These are phyloP conservation scores for Catalaphyllia jardinei DNA, from an alignment of 64 coral and sea anemone genomes.

Conservation along the genomic window DNA sequence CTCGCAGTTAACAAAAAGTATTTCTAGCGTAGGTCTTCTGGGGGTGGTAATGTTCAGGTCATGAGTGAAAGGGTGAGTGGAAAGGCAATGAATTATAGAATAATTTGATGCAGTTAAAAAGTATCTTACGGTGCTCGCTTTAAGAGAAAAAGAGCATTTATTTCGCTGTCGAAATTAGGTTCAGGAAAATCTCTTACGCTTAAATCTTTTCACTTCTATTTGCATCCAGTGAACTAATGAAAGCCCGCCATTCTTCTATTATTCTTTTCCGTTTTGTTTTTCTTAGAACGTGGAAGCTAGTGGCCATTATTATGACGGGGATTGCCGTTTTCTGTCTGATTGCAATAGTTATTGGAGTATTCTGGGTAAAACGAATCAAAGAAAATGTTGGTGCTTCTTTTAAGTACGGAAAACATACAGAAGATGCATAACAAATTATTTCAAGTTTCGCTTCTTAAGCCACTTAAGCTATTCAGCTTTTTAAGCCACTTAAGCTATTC, in stretches of 20 bases:
- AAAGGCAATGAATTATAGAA: too few relatives aligned
- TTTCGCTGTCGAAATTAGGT: too few relatives aligned
- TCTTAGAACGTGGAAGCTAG: conserved; percentile 7
- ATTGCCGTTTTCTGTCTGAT: not conserved
- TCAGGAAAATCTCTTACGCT: too few relatives aligned
- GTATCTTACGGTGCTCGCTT: too few relatives aligned
- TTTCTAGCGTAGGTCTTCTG: too few relatives aligned
- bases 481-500: too few relatives aligned
- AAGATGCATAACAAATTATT: not conserved
- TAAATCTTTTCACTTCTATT: not conserved
- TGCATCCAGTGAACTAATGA: not conserved
- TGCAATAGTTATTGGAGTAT: not conserved
- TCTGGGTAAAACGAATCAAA: not conserved
- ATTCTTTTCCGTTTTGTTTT: not conserved
- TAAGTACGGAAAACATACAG: not conserved
- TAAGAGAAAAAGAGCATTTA: too few relatives aligned
- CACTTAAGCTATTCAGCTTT: too few relatives aligned
- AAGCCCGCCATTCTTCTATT: not conserved
- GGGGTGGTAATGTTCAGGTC: too few relatives aligned
- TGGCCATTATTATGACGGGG: not conserved
- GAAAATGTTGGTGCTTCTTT: not conserved
- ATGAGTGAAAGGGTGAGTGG: too few relatives aligned
- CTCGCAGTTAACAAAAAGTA: too few relatives aligned
- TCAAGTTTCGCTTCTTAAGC: not conserved
- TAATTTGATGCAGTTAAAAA: too few relatives aligned